Percentiles rank a stretch among this genome's conserved stretches.
Conservation (phyloP, 2,888 invertebrate genomes). For the Dolichomitus sp. region DNA sequence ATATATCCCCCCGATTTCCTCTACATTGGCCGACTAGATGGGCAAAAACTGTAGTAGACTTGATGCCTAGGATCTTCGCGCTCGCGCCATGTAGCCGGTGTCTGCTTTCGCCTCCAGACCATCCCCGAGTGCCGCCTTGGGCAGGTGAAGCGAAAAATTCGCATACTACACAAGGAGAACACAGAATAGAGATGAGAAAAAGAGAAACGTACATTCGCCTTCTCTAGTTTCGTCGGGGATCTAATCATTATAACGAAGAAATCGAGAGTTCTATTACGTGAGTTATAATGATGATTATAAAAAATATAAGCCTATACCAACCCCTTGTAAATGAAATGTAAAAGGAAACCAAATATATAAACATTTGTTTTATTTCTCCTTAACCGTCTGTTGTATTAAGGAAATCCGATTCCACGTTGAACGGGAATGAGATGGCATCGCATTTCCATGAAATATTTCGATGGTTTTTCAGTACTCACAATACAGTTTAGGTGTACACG, state of each 20-base stretch:
- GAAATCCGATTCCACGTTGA: conserved; percentile 38
- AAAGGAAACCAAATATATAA: neutral
- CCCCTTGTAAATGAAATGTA: neutral
- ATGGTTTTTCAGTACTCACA: neutral
- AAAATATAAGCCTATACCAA: neutral
- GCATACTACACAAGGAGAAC: conserved; percentile 69
- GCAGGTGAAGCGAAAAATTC: conserved; percentile 83
- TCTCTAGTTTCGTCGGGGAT: conserved; percentile 55
- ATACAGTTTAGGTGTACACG: conserved; percentile 40
- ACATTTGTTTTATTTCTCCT: neutral
- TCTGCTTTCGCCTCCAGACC: conserved; percentile 70
- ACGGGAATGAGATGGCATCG: neutral
- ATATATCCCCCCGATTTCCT: conserved; percentile 76
- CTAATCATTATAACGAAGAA: conserved; percentile 58
- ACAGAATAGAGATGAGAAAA: conserved; percentile 67
- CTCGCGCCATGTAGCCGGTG: conserved; percentile 69
- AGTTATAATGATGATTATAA: neutral
- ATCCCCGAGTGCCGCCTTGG: conserved; percentile 62
- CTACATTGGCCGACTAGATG: conserved; percentile 71
- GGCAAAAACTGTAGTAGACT: conserved; percentile 81
- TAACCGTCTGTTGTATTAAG: conserved; percentile 1
- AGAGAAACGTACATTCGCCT: conserved; percentile 16
- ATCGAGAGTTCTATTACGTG: neutral
- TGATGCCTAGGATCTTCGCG: conserved; percentile 79
- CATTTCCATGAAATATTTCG: neutral